These are phyloP conservation scores for Meriones unguiculatus DNA, from an alignment of 2,113 vertebrate species.

Conservation along the genomic window DNA sequence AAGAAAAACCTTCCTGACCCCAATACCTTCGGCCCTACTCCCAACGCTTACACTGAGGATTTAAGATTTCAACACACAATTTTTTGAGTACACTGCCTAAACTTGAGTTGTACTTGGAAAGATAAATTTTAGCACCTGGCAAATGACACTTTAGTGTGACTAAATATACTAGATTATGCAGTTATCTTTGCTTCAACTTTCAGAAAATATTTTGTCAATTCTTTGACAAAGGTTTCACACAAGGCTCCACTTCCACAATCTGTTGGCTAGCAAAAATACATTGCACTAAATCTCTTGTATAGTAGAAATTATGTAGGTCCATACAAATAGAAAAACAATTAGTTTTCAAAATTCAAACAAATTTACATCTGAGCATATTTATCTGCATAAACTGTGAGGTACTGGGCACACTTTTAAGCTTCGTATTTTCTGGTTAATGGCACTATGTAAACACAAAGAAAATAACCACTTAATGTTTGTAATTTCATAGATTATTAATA, in stretches of 20 bases:
- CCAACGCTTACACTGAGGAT: neutral
- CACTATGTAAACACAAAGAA: neutral
- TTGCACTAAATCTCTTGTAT: neutral
- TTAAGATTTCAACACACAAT: neutral
- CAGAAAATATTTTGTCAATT: neutral
- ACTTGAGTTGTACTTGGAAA: neutral
- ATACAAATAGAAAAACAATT: neutral
- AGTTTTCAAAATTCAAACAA: neutral
- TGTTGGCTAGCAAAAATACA: neutral
- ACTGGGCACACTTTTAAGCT: neutral
- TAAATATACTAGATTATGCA: neutral
- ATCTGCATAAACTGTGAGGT: neutral
- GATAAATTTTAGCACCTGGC: neutral
- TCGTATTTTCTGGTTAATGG: neutral
- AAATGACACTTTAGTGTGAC: neutral
- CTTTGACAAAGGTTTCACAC: neutral
- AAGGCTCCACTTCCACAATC: neutral
- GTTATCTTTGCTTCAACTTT: neutral
- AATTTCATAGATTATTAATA: slow-evolving; percentile 29
- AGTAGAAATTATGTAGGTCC: neutral
- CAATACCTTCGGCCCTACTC: neutral
- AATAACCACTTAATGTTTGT: neutral
- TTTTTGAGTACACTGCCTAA: neutral
- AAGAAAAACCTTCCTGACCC: neutral
- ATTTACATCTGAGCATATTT: neutral